Evolutionary conservation across 2,888 invertebrate species (phyloP), one percentile per base, ranked within the genome.

Genomic region (Siphonodentalium dalli): DNA sequence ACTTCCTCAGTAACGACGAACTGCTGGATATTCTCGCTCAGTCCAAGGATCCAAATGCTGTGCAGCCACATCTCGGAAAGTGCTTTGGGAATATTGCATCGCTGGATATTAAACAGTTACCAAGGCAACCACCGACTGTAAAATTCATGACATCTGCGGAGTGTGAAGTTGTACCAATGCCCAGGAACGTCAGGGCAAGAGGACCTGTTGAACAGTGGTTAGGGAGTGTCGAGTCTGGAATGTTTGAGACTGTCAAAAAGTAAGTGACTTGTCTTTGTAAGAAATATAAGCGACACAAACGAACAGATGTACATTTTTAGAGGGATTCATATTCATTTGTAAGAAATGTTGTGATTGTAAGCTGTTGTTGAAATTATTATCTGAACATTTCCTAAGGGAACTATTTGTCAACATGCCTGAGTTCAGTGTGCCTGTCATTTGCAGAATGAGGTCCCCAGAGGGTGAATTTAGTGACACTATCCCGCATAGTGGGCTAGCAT

Each of bases 231-330:
- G 81, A 81, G 54, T 70, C 66, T 13, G 80, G 76, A 28, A 82
- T 82, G 80, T 80, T 79, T 72, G 81, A 81, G 56, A 80, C 78
- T 20, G 79, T 81, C 18, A 80, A 80, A 60, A 78, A 73, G 80
- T 81, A 63, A 66, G 72, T 58, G 15, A 29, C 15, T 5, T 35
- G 33, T n/a, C 5, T 35, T 37, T 13, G 13, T n/a, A n/a, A n/a
- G n/a, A n/a, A n/a, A n/a, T n/a, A n/a, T n/a, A n/a, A n/a, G n/a
- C n/a, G n/a, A n/a, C n/a, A n/a, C n/a, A n/a, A n/a, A n/a, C n/a
- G n/a, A n/a, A n/a, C n/a, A n/a, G n/a, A n/a, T n/a, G n/a, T 41
- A 39, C 39, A 20, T 13, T n/a, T 8, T 37, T n/a, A n/a, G n/a
- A n/a, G n/a, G n/a, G n/a, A n/a, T n/a, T n/a, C n/a, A n/a, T n/a